Evolutionary conservation across 2,113 vertebrate species (phyloP).

Genomic region (Percina caprodes): DNA sequence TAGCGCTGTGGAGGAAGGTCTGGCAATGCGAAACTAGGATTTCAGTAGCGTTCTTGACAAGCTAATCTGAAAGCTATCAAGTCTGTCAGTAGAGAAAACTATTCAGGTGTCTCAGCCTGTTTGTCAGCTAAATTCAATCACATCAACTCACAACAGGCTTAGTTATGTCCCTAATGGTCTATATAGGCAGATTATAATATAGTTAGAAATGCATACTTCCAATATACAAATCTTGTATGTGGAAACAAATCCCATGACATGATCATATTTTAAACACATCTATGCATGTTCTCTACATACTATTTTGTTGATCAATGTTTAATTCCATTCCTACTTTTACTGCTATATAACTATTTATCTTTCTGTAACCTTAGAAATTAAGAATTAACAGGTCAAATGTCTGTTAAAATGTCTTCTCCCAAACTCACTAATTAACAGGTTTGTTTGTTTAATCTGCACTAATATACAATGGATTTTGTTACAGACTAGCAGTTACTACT

Average conservation of each 20-base stretch:
- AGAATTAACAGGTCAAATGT: too few relatives aligned
- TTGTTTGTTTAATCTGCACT: neutral
- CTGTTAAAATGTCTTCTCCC: too few relatives aligned
- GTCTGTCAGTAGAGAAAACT: neutral
- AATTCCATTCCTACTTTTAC: neutral
- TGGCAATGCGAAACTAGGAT: too few relatives aligned
- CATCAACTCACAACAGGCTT: neutral
- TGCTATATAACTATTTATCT: neutral
- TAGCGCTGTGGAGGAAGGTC: too few relatives aligned
- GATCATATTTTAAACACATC: neutral
- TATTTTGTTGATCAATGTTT: neutral
- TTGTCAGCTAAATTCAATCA: neutral
- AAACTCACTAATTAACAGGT: neutral
- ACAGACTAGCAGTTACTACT: too few relatives aligned
- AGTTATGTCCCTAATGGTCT: neutral
- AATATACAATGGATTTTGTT: too few relatives aligned
- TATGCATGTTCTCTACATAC: neutral
- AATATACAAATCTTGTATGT: neutral
- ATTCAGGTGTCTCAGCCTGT: neutral
- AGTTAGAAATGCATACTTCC: neutral
- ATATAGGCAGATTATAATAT: neutral
- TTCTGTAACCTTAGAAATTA: neutral
- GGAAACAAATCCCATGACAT: neutral
- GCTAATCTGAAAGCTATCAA: neutral
- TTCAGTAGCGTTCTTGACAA: neutral